Percentiles rank a stretch among this genome's conserved stretches.
Evolutionary conservation across 2,797 vertebrate species (phyloP).

Genomic region (Onychomys arenicola): DNA sequence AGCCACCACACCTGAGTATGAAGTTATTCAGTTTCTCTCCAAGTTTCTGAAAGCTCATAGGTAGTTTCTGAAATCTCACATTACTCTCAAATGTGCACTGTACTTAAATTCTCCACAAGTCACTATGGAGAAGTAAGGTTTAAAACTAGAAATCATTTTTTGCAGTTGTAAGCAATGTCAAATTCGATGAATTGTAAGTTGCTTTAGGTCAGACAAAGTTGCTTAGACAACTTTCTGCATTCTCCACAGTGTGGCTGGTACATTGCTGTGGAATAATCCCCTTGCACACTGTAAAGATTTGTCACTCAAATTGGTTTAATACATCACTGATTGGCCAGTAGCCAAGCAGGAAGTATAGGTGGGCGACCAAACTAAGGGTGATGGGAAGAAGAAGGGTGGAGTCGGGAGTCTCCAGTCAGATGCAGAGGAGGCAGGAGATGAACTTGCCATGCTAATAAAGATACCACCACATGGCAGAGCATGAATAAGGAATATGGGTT

Average conservation of each 20-base stretch:
- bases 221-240: not conserved
- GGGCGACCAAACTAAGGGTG: too few species aligned
- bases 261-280: too few species aligned
- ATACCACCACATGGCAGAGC: too few species aligned
- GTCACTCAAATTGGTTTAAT: too few species aligned
- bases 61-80: not conserved
- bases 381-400: too few species aligned
- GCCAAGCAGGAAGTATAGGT: too few species aligned
- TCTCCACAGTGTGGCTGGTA: not conserved
- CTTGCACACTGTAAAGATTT: too few species aligned
- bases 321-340: too few species aligned
- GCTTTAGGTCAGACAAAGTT: not conserved
- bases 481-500: too few species aligned
- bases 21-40: not conserved
- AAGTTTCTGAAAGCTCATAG: not conserved
- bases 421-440: too few species aligned
- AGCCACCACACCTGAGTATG: not conserved
- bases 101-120: not conserved
- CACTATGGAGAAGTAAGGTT: not conserved
- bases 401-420: too few species aligned
- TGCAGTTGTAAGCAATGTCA: constrained; percentile 26
- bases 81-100: not conserved
- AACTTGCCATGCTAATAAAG: too few species aligned
- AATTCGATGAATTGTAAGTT: constrained; percentile 28
- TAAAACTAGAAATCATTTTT: not conserved